These are phyloP conservation scores for Homarus americanus DNA, from an alignment of 1,140 invertebrate species.

Conservation along the genomic window DNA sequence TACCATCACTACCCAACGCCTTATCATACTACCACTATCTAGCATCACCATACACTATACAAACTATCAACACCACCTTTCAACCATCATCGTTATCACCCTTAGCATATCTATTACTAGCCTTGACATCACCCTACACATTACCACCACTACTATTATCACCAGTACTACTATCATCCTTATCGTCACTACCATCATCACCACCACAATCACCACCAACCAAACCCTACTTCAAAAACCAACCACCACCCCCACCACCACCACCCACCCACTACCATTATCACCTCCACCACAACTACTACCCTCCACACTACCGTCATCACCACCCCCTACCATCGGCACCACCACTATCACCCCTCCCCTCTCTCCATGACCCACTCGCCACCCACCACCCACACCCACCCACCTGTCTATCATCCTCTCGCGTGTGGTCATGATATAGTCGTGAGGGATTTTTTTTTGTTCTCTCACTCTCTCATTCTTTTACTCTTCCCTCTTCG, in stretches of 20 bases:
- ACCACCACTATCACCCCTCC: neutral
- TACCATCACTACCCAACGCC: too few species aligned
- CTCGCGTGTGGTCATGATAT: constrained; percentile 20
- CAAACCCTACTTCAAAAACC: neutral
- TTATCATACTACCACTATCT: too few species aligned
- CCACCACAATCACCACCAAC: neutral
- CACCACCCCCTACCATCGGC: neutral
- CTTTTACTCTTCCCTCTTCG: neutral
- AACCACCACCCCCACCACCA: neutral
- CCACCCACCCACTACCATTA: neutral
- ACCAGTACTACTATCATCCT: too few species aligned
- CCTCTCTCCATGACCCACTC: too few species aligned
- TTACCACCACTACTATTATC: too few species aligned
- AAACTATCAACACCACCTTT: too few species aligned
- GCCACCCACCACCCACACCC: neutral
- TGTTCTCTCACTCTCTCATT: too few species aligned
- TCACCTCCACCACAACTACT: neutral
- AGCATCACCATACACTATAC: too few species aligned
- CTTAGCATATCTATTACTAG: too few species aligned
- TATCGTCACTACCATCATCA: too few species aligned
- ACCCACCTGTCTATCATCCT: constrained; percentile 24
- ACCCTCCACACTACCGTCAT: neutral
- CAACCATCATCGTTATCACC: too few species aligned
- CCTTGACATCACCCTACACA: too few species aligned
- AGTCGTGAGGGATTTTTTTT: constrained; percentile 44